These are phyloP conservation scores for Danaus chrysippus DNA, from an alignment of 2,888 invertebrate genomes.

Conservation along the genomic window DNA sequence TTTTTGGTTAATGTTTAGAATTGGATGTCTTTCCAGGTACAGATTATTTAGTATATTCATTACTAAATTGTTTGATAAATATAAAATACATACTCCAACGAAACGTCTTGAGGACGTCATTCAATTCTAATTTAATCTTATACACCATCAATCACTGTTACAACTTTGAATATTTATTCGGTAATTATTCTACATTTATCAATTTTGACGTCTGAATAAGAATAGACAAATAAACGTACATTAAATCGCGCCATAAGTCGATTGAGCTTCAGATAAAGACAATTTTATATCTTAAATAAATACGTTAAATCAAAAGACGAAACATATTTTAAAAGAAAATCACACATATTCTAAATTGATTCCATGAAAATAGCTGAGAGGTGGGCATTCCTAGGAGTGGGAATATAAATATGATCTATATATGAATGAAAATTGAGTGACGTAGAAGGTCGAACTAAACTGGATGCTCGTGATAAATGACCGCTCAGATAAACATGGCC, in stretches of 20 bases:
- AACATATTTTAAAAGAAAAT: neutral
- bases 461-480: slow-evolving; percentile 70
- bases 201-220: slow-evolving; percentile 6
- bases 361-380: slow-evolving; percentile 18
- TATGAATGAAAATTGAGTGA: slow-evolving; percentile 22
- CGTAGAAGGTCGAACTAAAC: slow-evolving; percentile 39
- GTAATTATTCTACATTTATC: slow-evolving; percentile 4
- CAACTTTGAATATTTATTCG: slow-evolving; percentile 2
- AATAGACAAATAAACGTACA: neutral
- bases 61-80: neutral
- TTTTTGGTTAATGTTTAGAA: neutral
- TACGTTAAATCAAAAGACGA: neutral
- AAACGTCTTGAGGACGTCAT: slow-evolving; percentile 1
- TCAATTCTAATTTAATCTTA: slow-evolving; percentile 4
- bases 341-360: slow-evolving; percentile 2
- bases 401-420: slow-evolving; percentile 10
- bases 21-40: neutral
- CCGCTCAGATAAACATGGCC: slow-evolving; percentile 70
- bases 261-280: neutral
- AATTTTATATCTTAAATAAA: neutral
- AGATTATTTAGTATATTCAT: neutral
- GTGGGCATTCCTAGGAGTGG: slow-evolving; percentile 17
- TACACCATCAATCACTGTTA: slow-evolving; percentile 7
- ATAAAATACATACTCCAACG: neutral
- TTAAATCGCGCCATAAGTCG: neutral